Evolutionary conservation across 2,888 invertebrate species (phyloP), one percentile per base, ranked within the genome.

Genomic region (Tenthredo distinguenda): DNA sequence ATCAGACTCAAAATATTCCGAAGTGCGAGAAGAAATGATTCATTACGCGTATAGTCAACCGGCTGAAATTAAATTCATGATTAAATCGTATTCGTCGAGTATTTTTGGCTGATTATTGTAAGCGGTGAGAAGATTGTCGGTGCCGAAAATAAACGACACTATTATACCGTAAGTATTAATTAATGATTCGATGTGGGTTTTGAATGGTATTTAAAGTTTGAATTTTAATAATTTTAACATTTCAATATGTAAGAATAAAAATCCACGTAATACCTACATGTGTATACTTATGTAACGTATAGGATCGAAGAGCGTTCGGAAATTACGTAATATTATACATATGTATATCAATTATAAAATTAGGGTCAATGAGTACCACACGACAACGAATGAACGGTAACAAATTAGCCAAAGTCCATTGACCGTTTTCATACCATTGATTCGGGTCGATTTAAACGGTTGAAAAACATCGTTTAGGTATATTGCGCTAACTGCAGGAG

Each of bases 331-430:
- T 55, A 50, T 50, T 62, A 26, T 62, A 62, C 7, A 26, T 12
- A 62, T 62, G 12, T 31, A 26, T 34, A 37, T 37, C 18, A n/a
- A 72, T 72, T 37, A 40, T n/a, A 71, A 71, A 72, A 72, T 37
- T 43, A 43, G 26, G 74, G 71, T 37, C 71, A 37, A 34, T 40
- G 71, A 72, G 12, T 37, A 74, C 5, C n/a, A 15, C 47, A 68
- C 34, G 18, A 68, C 12, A 74, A 26, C 26, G 10, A 74, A 47
- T 31, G 21, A 43, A 43, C 40, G 74, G 43, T 40, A 43, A 12
- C 40, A 18, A 74, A 43, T 74, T 43, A 74, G 40, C 74, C 74
- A 40, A 47, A 74, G 74, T 43, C n/a, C 74, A 47, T 74, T 74
- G 40, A 74, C 12, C 74, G 74, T 21, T 18, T 40, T 26, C 1